These are phyloP conservation scores for Ammodytes marinus DNA, from an alignment of 2,113 vertebrate species.

Conservation along the genomic window DNA sequence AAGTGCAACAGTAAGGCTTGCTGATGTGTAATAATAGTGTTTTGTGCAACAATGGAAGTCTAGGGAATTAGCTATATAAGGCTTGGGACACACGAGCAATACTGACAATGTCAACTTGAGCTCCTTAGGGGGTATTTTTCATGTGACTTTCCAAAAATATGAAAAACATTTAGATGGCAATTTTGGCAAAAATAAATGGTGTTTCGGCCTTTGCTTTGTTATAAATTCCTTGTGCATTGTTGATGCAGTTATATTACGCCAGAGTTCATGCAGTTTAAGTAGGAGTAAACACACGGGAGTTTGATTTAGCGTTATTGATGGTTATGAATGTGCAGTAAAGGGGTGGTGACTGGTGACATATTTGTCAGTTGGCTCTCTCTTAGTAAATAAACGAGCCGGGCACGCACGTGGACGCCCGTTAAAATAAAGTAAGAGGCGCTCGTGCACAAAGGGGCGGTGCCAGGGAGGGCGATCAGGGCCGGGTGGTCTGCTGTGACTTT, in stretches of 20 bases:
- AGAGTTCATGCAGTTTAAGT: too few species aligned
- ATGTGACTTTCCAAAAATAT: too few species aligned
- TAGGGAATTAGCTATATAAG: too few species aligned
- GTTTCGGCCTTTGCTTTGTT: not conserved
- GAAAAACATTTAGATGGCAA: too few species aligned
- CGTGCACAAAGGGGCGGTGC: conserved; percentile 55
- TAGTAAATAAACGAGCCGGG: not conserved
- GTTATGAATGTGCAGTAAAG: not conserved
- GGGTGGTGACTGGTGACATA: too few species aligned
- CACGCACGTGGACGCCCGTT: not conserved
- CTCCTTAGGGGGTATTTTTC: too few species aligned
- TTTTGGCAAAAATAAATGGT: not conserved
- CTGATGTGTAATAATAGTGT: too few species aligned
- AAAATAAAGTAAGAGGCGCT: conserved; percentile 2
- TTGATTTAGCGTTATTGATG: not conserved
- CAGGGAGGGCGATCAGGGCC: conserved; percentile 43
- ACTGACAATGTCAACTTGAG: too few species aligned
- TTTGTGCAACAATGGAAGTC: too few species aligned
- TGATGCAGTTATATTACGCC: not conserved
- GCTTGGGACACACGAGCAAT: too few species aligned
- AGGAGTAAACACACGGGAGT: not conserved
- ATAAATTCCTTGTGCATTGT: not conserved
- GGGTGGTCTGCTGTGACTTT: conserved; percentile 51
- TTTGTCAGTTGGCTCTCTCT: too few species aligned
- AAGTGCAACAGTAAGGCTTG: too few species aligned